These are phyloP conservation scores for Trogon melanurus DNA, from an alignment of 2,113 vertebrate species.

Conservation along the genomic window DNA sequence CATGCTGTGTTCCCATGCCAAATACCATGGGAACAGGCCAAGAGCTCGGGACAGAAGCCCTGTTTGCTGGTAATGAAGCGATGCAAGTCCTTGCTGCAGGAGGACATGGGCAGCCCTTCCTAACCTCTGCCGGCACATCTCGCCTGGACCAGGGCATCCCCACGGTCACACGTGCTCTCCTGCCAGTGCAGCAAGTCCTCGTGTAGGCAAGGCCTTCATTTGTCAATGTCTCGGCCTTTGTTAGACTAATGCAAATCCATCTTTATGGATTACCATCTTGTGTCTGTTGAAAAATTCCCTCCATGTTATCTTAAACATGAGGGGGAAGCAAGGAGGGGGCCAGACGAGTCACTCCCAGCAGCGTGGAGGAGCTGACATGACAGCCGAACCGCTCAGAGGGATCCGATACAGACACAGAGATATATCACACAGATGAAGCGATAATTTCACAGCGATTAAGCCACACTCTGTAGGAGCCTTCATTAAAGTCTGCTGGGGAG, in stretches of 20 bases:
- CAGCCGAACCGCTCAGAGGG: not conserved
- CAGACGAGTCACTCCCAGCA: not conserved
- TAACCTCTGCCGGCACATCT: not conserved
- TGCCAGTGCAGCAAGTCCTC: rapidly evolving
- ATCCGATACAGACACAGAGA: constrained; percentile 24
- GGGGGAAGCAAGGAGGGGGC: not conserved
- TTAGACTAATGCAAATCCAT: constrained; percentile 19
- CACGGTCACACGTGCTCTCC: rapidly evolving
- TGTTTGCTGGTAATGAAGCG: not conserved
- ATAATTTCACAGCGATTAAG: constrained; percentile 68
- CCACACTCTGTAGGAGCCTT: constrained; percentile 26
- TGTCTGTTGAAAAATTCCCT: constrained; percentile 2
- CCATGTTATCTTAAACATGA: not conserved
- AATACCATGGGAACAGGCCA: not conserved
- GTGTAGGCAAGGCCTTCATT: not conserved
- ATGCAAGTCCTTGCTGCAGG: not conserved
- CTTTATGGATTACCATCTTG: not conserved
- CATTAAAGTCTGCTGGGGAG: constrained; percentile 37
- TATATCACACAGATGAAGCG: constrained; percentile 16
- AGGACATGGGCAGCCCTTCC: not conserved
- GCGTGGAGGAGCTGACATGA: not conserved
- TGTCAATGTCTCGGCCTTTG: not conserved
- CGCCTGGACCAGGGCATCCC: not conserved
- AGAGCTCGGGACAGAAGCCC: not conserved
- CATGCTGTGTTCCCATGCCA: not conserved